Conservation (phyloP, 2,888 invertebrate genomes). For the Orgyia antiqua region DNA sequence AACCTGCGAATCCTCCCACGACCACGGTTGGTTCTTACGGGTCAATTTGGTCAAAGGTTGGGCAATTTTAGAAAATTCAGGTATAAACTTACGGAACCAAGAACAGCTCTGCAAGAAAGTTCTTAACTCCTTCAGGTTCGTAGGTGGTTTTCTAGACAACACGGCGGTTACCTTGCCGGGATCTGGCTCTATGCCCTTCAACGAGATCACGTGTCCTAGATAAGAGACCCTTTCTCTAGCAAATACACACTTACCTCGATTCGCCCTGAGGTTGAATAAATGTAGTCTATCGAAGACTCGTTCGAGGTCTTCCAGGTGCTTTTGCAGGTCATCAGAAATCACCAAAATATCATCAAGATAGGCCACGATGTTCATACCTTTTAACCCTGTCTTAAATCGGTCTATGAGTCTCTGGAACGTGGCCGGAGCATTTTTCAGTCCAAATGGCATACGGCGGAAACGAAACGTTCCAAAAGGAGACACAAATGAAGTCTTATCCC, state of each 20-base stretch:
- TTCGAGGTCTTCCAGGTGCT: not conserved
- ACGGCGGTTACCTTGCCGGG: no score
- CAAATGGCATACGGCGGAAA: slow-evolving; percentile 20
- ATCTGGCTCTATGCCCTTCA: not conserved
- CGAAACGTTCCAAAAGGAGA: not conserved
- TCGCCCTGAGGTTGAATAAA: not conserved
- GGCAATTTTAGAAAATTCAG: not conserved
- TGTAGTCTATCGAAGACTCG: not conserved
- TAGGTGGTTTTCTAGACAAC: no score
- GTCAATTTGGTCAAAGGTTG: not conserved
- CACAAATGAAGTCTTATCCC: not conserved
- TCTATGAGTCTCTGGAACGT: slow-evolving; percentile 27
- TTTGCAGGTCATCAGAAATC: not conserved
- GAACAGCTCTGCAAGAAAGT: not conserved
- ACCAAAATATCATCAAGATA: not conserved
- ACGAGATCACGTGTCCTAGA: not conserved
- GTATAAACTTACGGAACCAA: not conserved
- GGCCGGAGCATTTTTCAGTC: no score
- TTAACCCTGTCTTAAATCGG: slow-evolving; percentile 2
- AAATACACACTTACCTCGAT: not conserved
- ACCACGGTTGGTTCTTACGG: not conserved
- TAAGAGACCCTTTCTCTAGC: not conserved
- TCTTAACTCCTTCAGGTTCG: not conserved
- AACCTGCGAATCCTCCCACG: not conserved
- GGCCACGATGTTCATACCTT: not conserved